Conservation (phyloP, 2,113 vertebrate species). For the Protobothrops mucrosquamatus region DNA sequence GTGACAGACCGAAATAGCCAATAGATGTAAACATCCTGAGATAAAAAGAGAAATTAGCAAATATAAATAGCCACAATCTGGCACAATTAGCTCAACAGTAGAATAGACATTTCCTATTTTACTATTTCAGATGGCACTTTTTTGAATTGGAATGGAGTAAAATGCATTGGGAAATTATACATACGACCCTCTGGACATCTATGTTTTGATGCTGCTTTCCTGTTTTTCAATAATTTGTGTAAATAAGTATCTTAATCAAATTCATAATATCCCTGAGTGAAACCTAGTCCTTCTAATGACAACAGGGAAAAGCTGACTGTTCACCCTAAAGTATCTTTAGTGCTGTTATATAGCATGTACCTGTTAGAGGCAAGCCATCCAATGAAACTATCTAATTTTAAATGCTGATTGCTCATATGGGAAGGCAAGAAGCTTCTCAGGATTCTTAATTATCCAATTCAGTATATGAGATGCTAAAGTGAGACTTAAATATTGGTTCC, state of each 20-base stretch:
- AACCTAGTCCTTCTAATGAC: neutral
- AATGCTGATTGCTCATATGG: neutral
- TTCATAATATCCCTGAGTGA: neutral
- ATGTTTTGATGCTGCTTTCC: neutral
- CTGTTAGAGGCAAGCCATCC: neutral
- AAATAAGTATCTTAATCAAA: neutral
- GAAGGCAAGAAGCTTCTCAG: neutral
- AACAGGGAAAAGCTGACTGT: neutral
- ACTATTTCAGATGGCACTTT: neutral
- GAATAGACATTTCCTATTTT: neutral
- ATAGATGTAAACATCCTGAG: conserved; percentile 82
- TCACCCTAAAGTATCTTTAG: neutral
- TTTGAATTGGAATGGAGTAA: conserved; percentile 36
- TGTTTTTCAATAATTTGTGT: neutral
- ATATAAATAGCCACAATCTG: conserved; percentile 17
- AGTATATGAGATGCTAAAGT: neutral
- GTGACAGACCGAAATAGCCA: conserved; percentile 86
- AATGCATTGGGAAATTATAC: conserved; percentile 6
- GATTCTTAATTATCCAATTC: neutral
- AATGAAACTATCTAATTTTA: neutral
- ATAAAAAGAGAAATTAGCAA: conserved; percentile 26
- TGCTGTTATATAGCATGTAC: neutral
- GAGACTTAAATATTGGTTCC: neutral
- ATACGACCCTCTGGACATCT: neutral
- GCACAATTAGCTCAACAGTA: neutral